A percentile compares a stretch with the other conserved stretches of the same genome.
Conservation (phyloP, 1,140 invertebrate genomes). For the Drosophila repletoides region DNA sequence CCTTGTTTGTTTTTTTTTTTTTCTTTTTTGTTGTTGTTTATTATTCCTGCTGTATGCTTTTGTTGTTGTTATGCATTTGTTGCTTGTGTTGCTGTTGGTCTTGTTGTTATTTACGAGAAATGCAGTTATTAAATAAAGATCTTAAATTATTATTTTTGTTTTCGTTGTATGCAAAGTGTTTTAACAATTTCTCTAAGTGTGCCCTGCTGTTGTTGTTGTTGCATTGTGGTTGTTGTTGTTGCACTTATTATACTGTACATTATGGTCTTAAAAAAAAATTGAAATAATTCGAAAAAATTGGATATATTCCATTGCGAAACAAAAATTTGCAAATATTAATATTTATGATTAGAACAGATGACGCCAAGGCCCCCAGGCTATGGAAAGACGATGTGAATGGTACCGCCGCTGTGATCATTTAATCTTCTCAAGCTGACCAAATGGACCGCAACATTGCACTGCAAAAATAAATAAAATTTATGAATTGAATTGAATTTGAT, state of each 20-base stretch:
- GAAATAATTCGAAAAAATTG: constrained; percentile 29
- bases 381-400: not conserved
- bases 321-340: constrained; percentile 55
- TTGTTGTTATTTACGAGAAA: constrained; percentile 67
- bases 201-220: constrained; percentile 26
- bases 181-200: constrained; percentile 40
- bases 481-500: too few relatives aligned
- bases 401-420: constrained; percentile 2
- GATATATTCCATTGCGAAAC: constrained; percentile 66
- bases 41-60: constrained; percentile 44
- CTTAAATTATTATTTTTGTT: constrained; percentile 65
- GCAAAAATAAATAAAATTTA: constrained; percentile 43
- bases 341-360: constrained; percentile 78
- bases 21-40: constrained; percentile 23
- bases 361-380: constrained; percentile 37
- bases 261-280: constrained; percentile 59
- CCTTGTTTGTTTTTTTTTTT: not conserved
- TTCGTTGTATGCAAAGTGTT: constrained; percentile 60
- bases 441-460: constrained; percentile 23
- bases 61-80: constrained; percentile 63
- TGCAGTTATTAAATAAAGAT: constrained; percentile 68
- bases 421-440: constrained; percentile 24
- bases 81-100: constrained; percentile 38
- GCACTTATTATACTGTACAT: constrained; percentile 61
- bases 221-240: constrained; percentile 22